Base-by-base conservation (phyloP, 1,140 invertebrate genomes). In the Gonioctena quinquepunctata region DNA sequence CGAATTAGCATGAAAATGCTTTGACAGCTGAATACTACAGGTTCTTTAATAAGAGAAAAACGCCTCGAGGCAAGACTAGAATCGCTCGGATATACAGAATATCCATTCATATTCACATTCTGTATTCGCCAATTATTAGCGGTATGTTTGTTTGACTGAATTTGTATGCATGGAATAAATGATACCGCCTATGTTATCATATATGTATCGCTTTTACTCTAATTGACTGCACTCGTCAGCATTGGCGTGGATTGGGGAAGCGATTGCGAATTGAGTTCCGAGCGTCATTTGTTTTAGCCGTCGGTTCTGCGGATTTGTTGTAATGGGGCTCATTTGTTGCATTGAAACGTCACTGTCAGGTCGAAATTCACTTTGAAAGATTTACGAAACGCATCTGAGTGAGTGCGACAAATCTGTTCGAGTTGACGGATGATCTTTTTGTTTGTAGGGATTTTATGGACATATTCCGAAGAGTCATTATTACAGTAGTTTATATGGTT, bases 81-180 rank as follows among this genome's bases (percentile, higher is more conserved):
- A 65, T 42, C 64, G 69, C 57, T 69, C 67, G 66, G 68, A 75
- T 72, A 75, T 62, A 68, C 70, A 49, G 67, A 70, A 76, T 77
- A 72, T 73, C 42, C 74, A 79, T 79, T 79, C 76, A 79, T 75
- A 77, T 76, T 73, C 75, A n/a, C n/a, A 74, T 71, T 66, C 61
- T 50, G 62, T 71, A 69, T 69, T 70, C 70, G 76, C 76, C 77
- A 80, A 80, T 80, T 80, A 80, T 80, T 77, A 77, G 48, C 63
- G 75, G 72, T 72, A 72, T 77, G 75, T 77, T 77, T 79, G 76
- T 77, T 75, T 75, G 72, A 73, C 50, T 76, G 76, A 66, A 79
- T 79, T 79, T 78, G 75, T 79, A 79, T 79, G 76, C 78, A 79
- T 79, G 78, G 78, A 79, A 79, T 79, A 79, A 79, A 79, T 79